Percentiles rank a stretch among this genome's conserved stretches.
Conservation (phyloP, 2,113 vertebrate species). For the Callipepla californica region DNA sequence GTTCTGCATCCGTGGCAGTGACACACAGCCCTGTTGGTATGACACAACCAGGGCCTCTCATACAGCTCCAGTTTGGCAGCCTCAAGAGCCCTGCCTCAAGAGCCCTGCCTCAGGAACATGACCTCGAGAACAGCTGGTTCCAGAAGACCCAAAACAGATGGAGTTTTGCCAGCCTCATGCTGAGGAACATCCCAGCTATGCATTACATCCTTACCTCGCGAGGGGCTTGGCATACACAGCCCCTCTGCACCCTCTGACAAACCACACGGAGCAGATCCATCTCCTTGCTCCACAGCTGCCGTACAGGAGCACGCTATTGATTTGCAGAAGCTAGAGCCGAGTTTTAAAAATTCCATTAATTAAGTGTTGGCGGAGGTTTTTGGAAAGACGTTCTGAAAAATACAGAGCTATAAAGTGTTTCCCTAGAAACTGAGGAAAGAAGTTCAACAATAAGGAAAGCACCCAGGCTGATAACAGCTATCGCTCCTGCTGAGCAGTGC, state of each 20-base stretch:
- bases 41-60: not conserved
- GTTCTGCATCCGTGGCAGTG: not conserved
- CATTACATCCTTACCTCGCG: fast-evolving
- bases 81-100: not conserved
- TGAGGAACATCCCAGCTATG: not conserved
- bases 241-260: not conserved
- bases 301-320: not conserved
- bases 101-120: not conserved
- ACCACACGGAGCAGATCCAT: not conserved
- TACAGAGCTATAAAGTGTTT: conserved; percentile 69
- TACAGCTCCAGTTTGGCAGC: not conserved
- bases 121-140: not conserved
- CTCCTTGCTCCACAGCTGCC: conserved; percentile 3
- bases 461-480: not conserved
- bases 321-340: conserved; percentile 22
- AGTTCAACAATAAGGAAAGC: conserved; percentile 50
- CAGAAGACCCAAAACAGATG: not conserved
- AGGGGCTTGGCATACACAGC: not conserved
- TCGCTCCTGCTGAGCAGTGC: not conserved
- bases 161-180: not conserved
- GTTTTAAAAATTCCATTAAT: conserved; percentile 66
- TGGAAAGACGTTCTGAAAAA: conserved; percentile 60
- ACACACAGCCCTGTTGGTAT: not conserved
- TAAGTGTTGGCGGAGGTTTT: conserved; percentile 70
- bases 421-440: conserved; percentile 70